phyloP scores from a whole-genome alignment of 2,888 invertebrate genomes.

The Cerceris rybyensis region DNA sequence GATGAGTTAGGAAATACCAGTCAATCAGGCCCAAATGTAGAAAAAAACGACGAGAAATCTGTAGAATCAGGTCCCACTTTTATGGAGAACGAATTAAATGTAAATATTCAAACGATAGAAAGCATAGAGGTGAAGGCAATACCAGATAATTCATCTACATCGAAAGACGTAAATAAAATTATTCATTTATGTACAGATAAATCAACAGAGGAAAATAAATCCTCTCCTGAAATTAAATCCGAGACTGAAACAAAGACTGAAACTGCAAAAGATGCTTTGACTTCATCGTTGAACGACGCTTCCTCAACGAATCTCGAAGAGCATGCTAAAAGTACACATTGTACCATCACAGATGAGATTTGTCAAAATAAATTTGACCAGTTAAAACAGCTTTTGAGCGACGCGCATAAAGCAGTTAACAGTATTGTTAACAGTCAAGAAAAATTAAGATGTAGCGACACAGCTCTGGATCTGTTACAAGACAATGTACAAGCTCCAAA shows the following conservation, averaged over 20 bases:
- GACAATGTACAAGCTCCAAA: neutral
- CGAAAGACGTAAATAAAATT: neutral
- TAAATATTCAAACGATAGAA: constrained; percentile 40
- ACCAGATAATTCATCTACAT: constrained; percentile 1
- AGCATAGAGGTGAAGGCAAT: constrained; percentile 36
- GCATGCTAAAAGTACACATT: constrained; percentile 6
- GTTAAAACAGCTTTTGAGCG: constrained; percentile 70
- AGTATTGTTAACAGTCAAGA: constrained; percentile 71
- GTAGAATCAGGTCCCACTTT: constrained; percentile 9
- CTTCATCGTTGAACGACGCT: neutral
- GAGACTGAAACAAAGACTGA: neutral
- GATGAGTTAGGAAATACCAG: constrained; percentile 37
- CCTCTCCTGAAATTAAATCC: neutral
- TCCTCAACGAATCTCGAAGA: neutral
- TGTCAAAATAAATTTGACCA: constrained; percentile 74
- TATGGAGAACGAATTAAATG: constrained; percentile 2
- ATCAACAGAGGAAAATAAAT: neutral
- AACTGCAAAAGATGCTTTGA: neutral
- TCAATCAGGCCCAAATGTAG: constrained; percentile 41
- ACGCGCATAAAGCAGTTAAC: constrained; percentile 71
- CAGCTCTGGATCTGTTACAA: neutral
- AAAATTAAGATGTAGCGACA: constrained; percentile 3
- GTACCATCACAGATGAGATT: constrained; percentile 65
- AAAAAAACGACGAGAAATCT: neutral
- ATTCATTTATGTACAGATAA: neutral